phyloP scores from a whole-genome alignment of 2,797 vertebrate species.

The Vultur gryphus region DNA sequence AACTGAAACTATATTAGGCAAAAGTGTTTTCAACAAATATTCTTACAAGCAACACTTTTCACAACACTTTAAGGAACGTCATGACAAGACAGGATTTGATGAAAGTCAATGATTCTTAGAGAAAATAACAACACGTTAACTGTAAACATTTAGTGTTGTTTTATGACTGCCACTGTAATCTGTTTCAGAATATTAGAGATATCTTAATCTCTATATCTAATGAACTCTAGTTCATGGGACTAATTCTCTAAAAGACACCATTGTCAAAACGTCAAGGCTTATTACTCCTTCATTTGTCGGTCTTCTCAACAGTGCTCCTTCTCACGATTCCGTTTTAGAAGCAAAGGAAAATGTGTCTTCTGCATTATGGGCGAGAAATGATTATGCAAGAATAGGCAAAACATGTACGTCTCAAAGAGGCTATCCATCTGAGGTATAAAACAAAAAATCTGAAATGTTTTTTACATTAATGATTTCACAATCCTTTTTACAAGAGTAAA shows the following conservation, averaged over 20 bases:
- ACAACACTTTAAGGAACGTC: background rate
- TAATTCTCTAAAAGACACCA: background rate
- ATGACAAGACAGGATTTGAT: background rate
- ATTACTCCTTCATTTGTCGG: background rate
- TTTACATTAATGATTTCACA: background rate
- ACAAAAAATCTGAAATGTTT: background rate
- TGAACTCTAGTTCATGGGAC: background rate
- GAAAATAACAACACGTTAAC: background rate
- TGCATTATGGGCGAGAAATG: accelerated
- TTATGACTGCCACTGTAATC: background rate
- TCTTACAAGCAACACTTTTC: background rate
- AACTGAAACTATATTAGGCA: background rate
- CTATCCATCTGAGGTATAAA: background rate
- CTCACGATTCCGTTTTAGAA: background rate
- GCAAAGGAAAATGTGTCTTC: background rate
- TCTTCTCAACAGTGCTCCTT: background rate
- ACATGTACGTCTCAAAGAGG: accelerated
- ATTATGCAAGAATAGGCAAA: background rate
- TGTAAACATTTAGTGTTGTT: background rate
- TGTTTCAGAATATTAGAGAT: background rate
- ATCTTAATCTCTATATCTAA: background rate
- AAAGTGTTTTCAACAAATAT: background rate
- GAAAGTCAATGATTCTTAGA: background rate
- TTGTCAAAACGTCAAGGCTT: background rate
- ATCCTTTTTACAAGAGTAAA: background rate